Percentiles rank a stretch among this genome's conserved stretches.
Evolutionary conservation across 1,140 invertebrate genomes (phyloP).

Genomic region (Bombus confusus): DNA sequence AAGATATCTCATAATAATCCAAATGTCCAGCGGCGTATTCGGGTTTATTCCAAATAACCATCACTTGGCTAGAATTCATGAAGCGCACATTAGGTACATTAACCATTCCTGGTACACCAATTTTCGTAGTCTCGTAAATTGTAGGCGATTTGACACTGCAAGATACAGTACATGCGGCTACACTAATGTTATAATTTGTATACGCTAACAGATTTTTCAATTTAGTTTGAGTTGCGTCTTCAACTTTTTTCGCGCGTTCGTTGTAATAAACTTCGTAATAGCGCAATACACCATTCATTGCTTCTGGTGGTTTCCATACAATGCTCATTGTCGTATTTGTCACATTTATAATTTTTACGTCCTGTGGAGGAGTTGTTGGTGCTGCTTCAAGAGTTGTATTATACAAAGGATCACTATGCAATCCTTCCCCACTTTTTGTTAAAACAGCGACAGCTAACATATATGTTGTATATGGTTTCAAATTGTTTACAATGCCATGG

Average conservation of each 20-base stretch:
- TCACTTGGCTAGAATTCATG: slow-evolving; percentile 80
- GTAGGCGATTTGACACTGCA: slow-evolving; percentile 83
- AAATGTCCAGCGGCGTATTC: slow-evolving; percentile 84
- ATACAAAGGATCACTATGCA: slow-evolving; percentile 86
- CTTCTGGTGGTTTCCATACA: slow-evolving; percentile 86
- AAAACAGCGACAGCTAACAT: slow-evolving; percentile 88
- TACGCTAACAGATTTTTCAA: slow-evolving; percentile 70
- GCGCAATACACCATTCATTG: slow-evolving; percentile 89
- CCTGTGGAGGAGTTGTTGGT: slow-evolving; percentile 83
- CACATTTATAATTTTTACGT: slow-evolving; percentile 85
- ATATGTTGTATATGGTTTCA: slow-evolving; percentile 92
- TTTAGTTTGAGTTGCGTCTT: slow-evolving; percentile 60
- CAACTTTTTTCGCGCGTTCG: slow-evolving; percentile 61
- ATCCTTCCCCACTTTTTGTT: slow-evolving; percentile 88
- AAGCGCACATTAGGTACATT: slow-evolving; percentile 81
- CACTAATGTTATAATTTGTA: slow-evolving; percentile 86
- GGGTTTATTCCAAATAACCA: slow-evolving; percentile 85
- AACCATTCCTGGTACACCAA: slow-evolving; percentile 84
- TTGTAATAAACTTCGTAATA: slow-evolving; percentile 87
- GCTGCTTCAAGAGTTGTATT: slow-evolving; percentile 90
- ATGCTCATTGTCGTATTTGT: slow-evolving; percentile 87
- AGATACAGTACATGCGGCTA: slow-evolving; percentile 88
- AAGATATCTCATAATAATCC: slow-evolving; percentile 83
- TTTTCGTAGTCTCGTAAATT: slow-evolving; percentile 83
- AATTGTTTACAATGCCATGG: slow-evolving; percentile 76